Evolutionary conservation across 2,113 vertebrate species (phyloP).

Genomic region (Callopanchax toddi): DNA sequence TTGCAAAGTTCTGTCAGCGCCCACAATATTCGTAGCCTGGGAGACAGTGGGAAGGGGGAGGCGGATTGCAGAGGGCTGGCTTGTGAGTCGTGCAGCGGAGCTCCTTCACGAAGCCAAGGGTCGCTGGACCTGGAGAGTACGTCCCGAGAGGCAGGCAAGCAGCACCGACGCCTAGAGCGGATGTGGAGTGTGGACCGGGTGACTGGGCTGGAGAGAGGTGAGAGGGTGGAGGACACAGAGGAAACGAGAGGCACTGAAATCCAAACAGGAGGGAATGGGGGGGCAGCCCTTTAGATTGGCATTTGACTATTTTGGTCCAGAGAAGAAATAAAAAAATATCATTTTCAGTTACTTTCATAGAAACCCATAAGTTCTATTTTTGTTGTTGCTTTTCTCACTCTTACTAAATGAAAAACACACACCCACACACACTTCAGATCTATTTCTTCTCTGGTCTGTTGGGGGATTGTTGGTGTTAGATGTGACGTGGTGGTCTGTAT

Average conservation of each 20-base stretch:
- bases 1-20: constrained; percentile 83
- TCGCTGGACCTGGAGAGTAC: constrained; percentile 89
- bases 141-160: constrained; percentile 82
- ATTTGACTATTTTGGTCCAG: constrained; percentile 23
- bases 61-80: constrained; percentile 82
- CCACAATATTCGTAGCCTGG: constrained; percentile 84
- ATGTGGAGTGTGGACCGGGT: constrained; percentile 92
- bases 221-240: constrained; percentile 73
- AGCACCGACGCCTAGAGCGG: constrained; percentile 89
- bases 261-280: constrained; percentile 28
- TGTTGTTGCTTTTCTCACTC: not conserved
- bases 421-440: constrained; percentile 31
- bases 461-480: constrained; percentile 66
- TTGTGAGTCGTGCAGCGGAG: constrained; percentile 84
- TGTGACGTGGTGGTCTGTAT: constrained; percentile 77
- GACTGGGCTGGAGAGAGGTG: constrained; percentile 86
- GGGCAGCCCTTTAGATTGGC: constrained; percentile 19
- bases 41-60: constrained; percentile 80
- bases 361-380: not conserved
- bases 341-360: not conserved
- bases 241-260: constrained; percentile 65
- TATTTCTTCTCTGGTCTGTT: constrained; percentile 56
- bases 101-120: constrained; percentile 84
- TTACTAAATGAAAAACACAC: not conserved
- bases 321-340: constrained; percentile 61